Evolutionary conservation across 2,888 invertebrate genomes (phyloP), one percentile per base, ranked within the genome.

Genomic region (Agrilus cyanescens): DNA sequence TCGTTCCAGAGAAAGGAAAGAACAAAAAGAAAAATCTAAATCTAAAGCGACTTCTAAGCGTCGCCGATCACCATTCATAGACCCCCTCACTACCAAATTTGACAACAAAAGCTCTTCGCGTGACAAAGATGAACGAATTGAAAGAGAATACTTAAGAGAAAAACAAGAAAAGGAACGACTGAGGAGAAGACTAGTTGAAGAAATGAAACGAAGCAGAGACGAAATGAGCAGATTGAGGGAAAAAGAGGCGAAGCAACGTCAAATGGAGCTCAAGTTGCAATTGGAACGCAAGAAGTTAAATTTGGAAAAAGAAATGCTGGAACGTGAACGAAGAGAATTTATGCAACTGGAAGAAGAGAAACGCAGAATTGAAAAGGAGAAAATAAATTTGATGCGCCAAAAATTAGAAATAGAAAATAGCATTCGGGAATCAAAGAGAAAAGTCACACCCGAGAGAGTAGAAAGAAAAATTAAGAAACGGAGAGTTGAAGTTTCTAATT

Each of bases 31-130:
- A 16, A 13, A 35, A 30, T 8, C 31, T 15, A 39, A 31, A 12
- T 18, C 36, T 32, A 38, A 45, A 29, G 32, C 25, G 12, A 10
- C 8, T 16, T 8, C 8, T 12, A 38, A 36, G 31, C 30, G 33
- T 16, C 37, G 18, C 6, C 25, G 40, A n/a, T 37, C 45, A 7
- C 10, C 10, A 10, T 25, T 10, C 8, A 33, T 32, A 5, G 51
- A 53, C 42, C 53, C 51, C 12, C 34, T 53, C 30, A 53, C 50
- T 1, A 41, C 48, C 8, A 51, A 48, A 37, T 48, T 50, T 32
- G 38, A 43, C 12, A 12, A 4, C 12, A 40, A 16, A 10, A 32
- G 18, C 3, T 43, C n/a, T 30, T 41, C 47, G 2, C 25, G 30
- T 6, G 40, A 32, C 13, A 40, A n/a, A 12, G 38, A 25, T 8